These are phyloP conservation scores for Antitype chi DNA, from an alignment of 2,888 invertebrate species.

Conservation along the genomic window DNA sequence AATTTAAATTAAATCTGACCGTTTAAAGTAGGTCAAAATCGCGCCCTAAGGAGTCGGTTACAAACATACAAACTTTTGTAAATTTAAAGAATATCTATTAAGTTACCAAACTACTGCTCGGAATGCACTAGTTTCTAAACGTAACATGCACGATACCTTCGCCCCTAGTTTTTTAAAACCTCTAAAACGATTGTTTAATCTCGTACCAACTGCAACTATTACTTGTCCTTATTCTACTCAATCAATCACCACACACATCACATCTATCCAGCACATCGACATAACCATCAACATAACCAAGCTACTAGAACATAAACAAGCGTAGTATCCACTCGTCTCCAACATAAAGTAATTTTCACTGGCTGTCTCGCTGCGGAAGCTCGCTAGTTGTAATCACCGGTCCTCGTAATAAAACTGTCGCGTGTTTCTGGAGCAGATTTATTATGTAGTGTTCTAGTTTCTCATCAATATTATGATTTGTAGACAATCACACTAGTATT, in stretches of 20 bases:
- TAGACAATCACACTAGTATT: neutral
- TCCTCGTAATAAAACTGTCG: slow-evolving; percentile 62
- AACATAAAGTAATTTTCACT: slow-evolving; percentile 43
- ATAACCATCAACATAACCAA: slow-evolving; percentile 6
- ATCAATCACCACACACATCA: neutral
- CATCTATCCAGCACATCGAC: slow-evolving; percentile 7
- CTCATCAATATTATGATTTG: slow-evolving; percentile 3
- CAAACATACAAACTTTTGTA: too few species aligned
- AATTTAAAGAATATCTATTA: too few species aligned
- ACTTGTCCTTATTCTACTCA: neutral
- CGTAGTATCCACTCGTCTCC: slow-evolving; percentile 29
- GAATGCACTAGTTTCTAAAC: too few species aligned
- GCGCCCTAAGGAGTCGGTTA: too few species aligned
- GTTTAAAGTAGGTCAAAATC: too few species aligned
- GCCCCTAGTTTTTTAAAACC: neutral
- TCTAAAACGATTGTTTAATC: neutral
- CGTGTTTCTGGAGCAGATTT: slow-evolving; percentile 49
- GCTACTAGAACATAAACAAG: slow-evolving; percentile 16
- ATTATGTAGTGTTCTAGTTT: slow-evolving; percentile 36
- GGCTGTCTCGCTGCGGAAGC: slow-evolving; percentile 45
- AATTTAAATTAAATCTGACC: too few species aligned
- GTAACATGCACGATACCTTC: too few species aligned
- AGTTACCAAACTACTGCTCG: too few species aligned
- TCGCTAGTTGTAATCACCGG: slow-evolving; percentile 56
- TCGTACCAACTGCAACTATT: neutral